Evolutionary conservation across 2,888 invertebrate genomes (phyloP).

Genomic region (Lasius fuliginosus): DNA sequence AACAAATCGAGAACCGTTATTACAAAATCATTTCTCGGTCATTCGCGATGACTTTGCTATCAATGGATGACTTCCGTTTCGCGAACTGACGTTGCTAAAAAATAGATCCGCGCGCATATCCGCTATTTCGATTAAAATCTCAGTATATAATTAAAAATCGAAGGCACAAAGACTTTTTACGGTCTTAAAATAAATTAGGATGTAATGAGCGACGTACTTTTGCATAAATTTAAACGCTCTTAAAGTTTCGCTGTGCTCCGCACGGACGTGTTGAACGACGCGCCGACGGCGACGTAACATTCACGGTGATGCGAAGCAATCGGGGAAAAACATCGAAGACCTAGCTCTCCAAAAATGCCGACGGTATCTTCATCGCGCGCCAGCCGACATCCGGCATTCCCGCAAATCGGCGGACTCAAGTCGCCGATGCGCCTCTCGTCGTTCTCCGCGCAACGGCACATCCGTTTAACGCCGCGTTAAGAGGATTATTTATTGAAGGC

Average conservation of each 20-base stretch:
- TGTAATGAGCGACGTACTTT: constrained; percentile 4
- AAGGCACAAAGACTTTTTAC: neutral
- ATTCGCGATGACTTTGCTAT: neutral
- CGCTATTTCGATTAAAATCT: neutral
- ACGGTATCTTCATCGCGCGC: constrained; percentile 45
- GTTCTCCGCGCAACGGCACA: constrained; percentile 18
- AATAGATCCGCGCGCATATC: neutral
- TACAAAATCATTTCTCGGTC: neutral
- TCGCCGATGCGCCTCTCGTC: constrained; percentile 37
- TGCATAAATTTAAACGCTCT: neutral
- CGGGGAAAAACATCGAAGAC: neutral
- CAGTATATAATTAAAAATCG: neutral
- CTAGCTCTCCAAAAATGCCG: constrained; percentile 12
- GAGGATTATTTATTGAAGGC: constrained; percentile 77
- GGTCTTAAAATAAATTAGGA: neutral
- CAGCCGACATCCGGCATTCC: constrained; percentile 42
- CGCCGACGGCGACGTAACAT: constrained; percentile 18
- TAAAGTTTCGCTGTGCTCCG: neutral
- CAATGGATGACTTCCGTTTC: neutral
- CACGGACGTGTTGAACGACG: neutral
- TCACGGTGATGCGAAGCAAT: constrained; percentile 31
- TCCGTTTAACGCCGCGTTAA: constrained; percentile 71
- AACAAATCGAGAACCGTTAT: constrained; percentile 10
- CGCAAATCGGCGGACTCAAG: constrained; percentile 54
- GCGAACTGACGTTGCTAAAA: neutral